Conservation (phyloP, 2,113 vertebrate genomes). For the Anoura caudifer region DNA sequence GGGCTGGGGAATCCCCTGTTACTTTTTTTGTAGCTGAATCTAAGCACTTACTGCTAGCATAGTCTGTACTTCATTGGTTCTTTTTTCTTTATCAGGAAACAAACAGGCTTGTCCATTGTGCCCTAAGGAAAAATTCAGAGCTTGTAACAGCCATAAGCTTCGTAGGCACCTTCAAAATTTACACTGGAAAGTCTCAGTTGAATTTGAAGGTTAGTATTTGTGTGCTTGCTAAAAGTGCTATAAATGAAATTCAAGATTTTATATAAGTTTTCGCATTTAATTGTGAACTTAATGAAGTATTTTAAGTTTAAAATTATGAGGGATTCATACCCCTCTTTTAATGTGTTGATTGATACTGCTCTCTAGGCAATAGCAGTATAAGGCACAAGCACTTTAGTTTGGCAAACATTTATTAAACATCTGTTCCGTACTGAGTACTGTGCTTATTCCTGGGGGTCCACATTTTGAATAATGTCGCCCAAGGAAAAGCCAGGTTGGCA, state of each 20-base stretch:
- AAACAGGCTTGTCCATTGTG: constrained; percentile 93
- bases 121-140: constrained; percentile 94
- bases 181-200: constrained; percentile 97
- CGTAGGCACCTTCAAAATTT: constrained; percentile 94
- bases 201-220: constrained; percentile 91
- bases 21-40: not conserved
- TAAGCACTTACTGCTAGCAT: not conserved
- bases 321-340: not conserved
- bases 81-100: constrained; percentile 81
- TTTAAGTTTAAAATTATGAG: constrained; percentile 38
- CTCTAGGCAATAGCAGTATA: not conserved
- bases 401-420: not conserved
- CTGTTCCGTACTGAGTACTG: not conserved
- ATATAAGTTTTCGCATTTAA: not conserved
- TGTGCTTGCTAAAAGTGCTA: not conserved
- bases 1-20: not conserved
- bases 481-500: not conserved
- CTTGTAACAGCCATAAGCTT: constrained; percentile 93
- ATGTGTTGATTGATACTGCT: not conserved
- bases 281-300: not conserved
- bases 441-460: not conserved
- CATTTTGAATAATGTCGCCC: not conserved
- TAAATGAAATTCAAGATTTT: not conserved
- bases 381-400: not conserved
- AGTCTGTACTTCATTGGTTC: not conserved